A percentile compares a stretch with the other conserved stretches of the same genome.
Evolutionary conservation across 2,888 invertebrate species (phyloP).

Genomic region (Nycteola revayana): DNA sequence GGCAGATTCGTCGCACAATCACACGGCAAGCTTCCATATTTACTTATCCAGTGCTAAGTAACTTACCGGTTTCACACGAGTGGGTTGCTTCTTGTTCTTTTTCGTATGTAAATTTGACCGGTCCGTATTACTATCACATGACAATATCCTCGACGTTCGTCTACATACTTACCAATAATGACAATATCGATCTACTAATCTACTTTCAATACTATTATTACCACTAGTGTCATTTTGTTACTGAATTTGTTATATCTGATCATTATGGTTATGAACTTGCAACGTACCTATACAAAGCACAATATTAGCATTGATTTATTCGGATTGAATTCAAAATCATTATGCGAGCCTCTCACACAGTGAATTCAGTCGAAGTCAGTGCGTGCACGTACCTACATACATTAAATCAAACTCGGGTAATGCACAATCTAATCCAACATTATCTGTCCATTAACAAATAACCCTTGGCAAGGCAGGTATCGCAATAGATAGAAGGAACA

Average conservation of each 20-base stretch:
- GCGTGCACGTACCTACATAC: background rate
- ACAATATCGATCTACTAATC: too few relatives aligned
- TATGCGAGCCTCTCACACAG: background rate
- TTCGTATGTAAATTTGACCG: constrained; percentile 63
- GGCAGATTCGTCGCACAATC: constrained; percentile 71
- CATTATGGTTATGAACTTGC: too few relatives aligned
- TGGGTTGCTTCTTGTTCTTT: constrained; percentile 68
- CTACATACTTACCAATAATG: background rate
- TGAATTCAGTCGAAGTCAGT: background rate
- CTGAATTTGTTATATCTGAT: too few relatives aligned
- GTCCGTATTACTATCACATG: constrained; percentile 51
- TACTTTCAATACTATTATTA: too few relatives aligned
- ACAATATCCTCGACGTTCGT: constrained; percentile 31
- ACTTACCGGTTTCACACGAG: constrained; percentile 72
- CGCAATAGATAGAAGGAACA: constrained; percentile 26
- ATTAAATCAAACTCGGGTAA: background rate
- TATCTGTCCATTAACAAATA: constrained; percentile 34
- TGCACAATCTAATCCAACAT: constrained; percentile 26
- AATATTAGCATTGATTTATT: background rate
- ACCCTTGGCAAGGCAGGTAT: constrained; percentile 24
- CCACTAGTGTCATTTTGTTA: too few relatives aligned
- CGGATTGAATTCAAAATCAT: background rate
- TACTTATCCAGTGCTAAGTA: constrained; percentile 67
- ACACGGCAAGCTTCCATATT: constrained; percentile 76
- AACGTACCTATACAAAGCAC: background rate